A percentile compares a stretch with the other conserved stretches of the same genome.
These are phyloP conservation scores for Dynastes maya DNA, from an alignment of 2,888 invertebrate genomes.

Conservation along the genomic window DNA sequence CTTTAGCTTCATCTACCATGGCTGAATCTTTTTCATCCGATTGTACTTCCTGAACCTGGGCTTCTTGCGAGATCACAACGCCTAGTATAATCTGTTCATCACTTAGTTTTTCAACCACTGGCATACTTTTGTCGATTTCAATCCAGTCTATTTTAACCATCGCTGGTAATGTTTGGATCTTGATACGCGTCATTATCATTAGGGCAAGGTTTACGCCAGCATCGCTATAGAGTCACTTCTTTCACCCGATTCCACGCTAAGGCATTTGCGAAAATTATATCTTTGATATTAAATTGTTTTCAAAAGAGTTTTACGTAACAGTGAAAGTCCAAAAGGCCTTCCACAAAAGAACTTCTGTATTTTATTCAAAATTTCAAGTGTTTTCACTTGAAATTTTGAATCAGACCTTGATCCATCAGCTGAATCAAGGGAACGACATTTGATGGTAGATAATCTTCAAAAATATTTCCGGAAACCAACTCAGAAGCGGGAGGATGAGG, in stretches of 20 bases:
- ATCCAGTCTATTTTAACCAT: no score
- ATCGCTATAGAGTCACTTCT: background rate
- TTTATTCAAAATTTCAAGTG: slow-evolving; percentile 21
- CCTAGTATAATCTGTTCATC: no score
- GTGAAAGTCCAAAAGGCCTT: slow-evolving; percentile 7
- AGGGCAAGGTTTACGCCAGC: background rate
- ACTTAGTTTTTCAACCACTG: no score
- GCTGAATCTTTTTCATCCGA: no score
- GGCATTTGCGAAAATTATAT: background rate
- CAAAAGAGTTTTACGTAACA: background rate
- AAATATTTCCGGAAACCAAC: slow-evolving; percentile 9
- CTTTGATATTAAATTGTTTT: slow-evolving; percentile 25
- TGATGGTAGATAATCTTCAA: slow-evolving; percentile 31
- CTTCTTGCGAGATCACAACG: no score
- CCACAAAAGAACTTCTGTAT: slow-evolving; percentile 45
- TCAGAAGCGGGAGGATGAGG: background rate
- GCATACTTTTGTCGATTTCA: no score
- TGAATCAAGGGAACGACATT: slow-evolving; percentile 57
- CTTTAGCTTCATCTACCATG: no score
- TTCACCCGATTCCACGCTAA: slow-evolving; percentile 9
- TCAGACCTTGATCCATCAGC: slow-evolving; percentile 59
- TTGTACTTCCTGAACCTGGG: no score
- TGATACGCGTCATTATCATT: background rate
- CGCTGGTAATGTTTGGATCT: background rate
- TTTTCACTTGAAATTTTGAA: slow-evolving; percentile 58